Evolutionary conservation across 2,797 vertebrate genomes (phyloP), one percentile per base, ranked within the genome.

Genomic region (Channallabes apus): DNA sequence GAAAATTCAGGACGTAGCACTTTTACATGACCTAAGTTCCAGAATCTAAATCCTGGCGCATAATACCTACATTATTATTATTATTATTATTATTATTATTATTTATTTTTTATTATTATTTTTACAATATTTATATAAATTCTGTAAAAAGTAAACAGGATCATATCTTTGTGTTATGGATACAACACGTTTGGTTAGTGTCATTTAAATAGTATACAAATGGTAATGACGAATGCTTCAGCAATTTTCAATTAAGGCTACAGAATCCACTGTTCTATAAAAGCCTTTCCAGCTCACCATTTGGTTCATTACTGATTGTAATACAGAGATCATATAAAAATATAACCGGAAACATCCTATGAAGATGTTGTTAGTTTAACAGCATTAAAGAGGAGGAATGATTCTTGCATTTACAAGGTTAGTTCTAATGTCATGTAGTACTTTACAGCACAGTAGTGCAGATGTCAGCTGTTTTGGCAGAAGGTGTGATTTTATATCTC

Each of bases 21-120:
- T 81, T 81, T 67, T 58, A 80, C 38, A 41, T 67, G 54, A 51
- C 29, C 27, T 3, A 61, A 7, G 65, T 69, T 81, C 69, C 58
- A 20, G 27, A 54, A 14, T 29, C 14, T 6, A 32, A 29, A 80
- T 64, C 64, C 54, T 27, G 35, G 69, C 11, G n/a, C 59, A 12
- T 27, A 62, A 18, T 15, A 41, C 46, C 46, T 54, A 81, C 46
- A 56, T 68, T 56, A 51, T 54, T 56, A 32, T 20, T 17, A 27
- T 9, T 67, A 35, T 69, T 54, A 32, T 29, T 82, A 35, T 51
- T 51, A 12, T 51, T 51, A 12, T 51, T 51, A 12, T 51, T 51
- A 12, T 15, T 46, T n/a, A n/a, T 27, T 80, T 46, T 9, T 46
- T 46, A 46, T 46, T 46, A 46, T 46, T 46, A 46, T 46, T 46